These are phyloP conservation scores for Austrofundulus limnaeus DNA, from an alignment of 2,113 vertebrate genomes.

Conservation along the genomic window DNA sequence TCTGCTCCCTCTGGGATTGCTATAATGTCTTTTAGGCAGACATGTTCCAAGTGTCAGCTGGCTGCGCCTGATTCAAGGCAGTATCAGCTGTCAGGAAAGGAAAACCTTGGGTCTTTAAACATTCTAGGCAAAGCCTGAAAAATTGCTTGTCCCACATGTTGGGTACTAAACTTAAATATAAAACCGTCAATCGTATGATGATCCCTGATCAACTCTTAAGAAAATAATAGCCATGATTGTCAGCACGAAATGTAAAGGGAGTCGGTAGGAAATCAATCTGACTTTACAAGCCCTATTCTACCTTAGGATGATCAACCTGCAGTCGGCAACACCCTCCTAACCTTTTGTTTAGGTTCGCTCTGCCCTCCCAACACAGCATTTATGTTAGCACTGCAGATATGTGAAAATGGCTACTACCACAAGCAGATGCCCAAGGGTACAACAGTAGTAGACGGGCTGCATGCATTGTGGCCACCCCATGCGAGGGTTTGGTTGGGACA, in stretches of 20 bases:
- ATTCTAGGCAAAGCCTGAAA: background rate
- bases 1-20: conserved; percentile 29
- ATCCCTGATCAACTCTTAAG: background rate
- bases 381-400: too few species aligned
- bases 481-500: too few species aligned
- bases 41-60: background rate
- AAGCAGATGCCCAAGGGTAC: too few species aligned
- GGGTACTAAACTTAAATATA: background rate
- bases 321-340: too few species aligned
- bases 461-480: too few species aligned
- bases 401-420: too few species aligned
- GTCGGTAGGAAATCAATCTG: conserved; percentile 1
- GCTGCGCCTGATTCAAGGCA: conserved; percentile 17
- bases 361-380: too few species aligned
- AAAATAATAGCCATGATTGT: background rate
- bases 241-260: background rate
- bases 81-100: conserved; percentile 17
- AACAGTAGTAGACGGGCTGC: too few species aligned
- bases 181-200: background rate
- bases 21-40: conserved; percentile 7
- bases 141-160: background rate
- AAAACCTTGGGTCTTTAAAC: conserved; percentile 18
- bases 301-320: background rate
- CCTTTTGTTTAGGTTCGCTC: too few species aligned
- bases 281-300: background rate